Conservation (phyloP, 2,113 vertebrate genomes). For the Ictalurus furcatus region DNA sequence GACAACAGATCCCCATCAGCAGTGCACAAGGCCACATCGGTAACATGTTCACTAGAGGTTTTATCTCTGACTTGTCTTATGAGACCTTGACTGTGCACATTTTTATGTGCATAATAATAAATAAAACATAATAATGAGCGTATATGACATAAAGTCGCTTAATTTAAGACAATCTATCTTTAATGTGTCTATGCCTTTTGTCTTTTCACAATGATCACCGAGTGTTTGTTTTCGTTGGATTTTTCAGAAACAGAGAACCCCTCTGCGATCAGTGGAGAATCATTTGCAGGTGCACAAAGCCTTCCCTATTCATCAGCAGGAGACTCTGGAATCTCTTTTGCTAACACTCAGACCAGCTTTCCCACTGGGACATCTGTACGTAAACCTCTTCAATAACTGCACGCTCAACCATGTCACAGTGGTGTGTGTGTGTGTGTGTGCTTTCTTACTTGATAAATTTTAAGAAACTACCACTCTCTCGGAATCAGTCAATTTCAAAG, state of each 20-base stretch:
- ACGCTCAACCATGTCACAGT: background rate
- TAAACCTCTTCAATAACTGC: background rate
- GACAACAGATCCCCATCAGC: constrained; percentile 68
- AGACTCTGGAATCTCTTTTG: constrained; percentile 64
- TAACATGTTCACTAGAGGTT: constrained; percentile 39
- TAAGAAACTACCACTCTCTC: constrained; percentile 32
- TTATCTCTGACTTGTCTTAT: background rate
- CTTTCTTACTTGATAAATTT: background rate
- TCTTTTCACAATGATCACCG: background rate
- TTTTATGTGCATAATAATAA: too few relatives aligned
- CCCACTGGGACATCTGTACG: constrained; percentile 75
- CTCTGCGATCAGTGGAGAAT: constrained; percentile 71
- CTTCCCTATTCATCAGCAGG: constrained; percentile 68
- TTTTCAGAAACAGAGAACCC: constrained; percentile 68
- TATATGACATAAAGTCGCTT: background rate
- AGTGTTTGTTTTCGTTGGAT: constrained; percentile 24
- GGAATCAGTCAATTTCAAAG: constrained; percentile 19
- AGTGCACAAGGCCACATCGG: constrained; percentile 63
- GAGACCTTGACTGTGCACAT: background rate
- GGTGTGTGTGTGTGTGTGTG: background rate
- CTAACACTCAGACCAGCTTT: constrained; percentile 64
- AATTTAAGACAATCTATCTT: background rate
- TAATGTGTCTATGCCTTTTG: background rate
- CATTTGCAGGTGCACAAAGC: constrained; percentile 69
- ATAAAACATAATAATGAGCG: background rate